phyloP scores from a whole-genome alignment of 2,797 vertebrate genomes.

The Buceros bicornis region DNA sequence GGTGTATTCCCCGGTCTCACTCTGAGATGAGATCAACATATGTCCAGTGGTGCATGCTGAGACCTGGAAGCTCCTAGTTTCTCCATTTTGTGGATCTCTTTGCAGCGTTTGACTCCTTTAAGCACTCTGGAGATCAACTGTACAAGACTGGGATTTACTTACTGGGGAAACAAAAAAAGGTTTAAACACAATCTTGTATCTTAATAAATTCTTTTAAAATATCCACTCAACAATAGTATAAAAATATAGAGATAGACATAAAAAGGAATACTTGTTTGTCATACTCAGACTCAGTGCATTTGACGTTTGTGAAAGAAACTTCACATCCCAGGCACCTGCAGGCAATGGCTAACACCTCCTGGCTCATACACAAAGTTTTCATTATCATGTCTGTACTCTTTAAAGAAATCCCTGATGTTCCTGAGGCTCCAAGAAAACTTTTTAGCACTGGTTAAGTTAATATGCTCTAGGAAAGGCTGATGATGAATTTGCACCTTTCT shows the following conservation, averaged over 20 bases:
- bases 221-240: neutral
- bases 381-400: neutral
- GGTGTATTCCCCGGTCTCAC: neutral
- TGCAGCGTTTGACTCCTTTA: neutral
- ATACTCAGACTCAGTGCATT: neutral
- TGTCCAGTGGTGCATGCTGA: neutral
- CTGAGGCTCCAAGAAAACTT: neutral
- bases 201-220: neutral
- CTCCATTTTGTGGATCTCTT: neutral
- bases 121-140: neutral
- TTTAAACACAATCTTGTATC: neutral
- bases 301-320: neutral
- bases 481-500: neutral
- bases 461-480: neutral
- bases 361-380: neutral
- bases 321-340: neutral
- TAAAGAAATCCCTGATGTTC: neutral
- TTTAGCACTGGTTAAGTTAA: neutral
- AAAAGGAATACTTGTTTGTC: neutral
- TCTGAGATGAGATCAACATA: neutral
- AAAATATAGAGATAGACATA: neutral
- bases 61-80: neutral
- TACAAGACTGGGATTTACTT: neutral
- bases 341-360: neutral
- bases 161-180: neutral